phyloP scores from a whole-genome alignment of 2,797 vertebrate species.

The Eutrigla gurnardus region DNA sequence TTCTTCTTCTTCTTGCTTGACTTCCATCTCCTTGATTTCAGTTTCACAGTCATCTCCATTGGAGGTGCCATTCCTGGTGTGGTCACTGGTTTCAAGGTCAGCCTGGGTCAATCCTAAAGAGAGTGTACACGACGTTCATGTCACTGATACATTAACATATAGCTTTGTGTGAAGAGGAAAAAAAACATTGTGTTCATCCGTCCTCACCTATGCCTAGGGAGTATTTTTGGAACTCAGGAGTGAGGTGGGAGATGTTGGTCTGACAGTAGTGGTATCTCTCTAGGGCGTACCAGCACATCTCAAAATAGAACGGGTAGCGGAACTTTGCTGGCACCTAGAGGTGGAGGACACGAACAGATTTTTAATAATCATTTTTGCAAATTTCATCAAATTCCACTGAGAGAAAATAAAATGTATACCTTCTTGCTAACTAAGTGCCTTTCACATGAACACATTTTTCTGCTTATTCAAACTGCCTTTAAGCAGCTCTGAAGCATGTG shows the following conservation, averaged over 20 bases:
- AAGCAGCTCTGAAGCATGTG: not conserved
- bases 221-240: slow-evolving; percentile 96
- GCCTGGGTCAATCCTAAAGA: slow-evolving; percentile 87
- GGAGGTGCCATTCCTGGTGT: slow-evolving; percentile 37
- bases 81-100: slow-evolving; percentile 70
- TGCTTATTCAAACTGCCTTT: not conserved
- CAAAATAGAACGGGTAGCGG: slow-evolving; percentile 97
- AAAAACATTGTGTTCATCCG: not conserved
- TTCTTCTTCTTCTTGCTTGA: slow-evolving; percentile 54
- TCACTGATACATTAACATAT: not conserved
- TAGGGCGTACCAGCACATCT: slow-evolving; percentile 99
- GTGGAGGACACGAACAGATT: slow-evolving; percentile 10
- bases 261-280: slow-evolving; percentile 97
- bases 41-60: slow-evolving; percentile 50
- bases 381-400: not conserved
- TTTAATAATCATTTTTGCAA: not conserved
- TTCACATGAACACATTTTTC: not conserved
- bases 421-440: not conserved
- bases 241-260: slow-evolving; percentile 93
- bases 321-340: slow-evolving; percentile 96
- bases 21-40: slow-evolving; percentile 61
- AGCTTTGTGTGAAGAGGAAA: not conserved
- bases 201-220: slow-evolving; percentile 93
- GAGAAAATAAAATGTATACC: not conserved
- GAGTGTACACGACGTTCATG: not conserved